Evolutionary conservation across 2,797 vertebrate genomes (phyloP).

Genomic region (Salmo trutta): DNA sequence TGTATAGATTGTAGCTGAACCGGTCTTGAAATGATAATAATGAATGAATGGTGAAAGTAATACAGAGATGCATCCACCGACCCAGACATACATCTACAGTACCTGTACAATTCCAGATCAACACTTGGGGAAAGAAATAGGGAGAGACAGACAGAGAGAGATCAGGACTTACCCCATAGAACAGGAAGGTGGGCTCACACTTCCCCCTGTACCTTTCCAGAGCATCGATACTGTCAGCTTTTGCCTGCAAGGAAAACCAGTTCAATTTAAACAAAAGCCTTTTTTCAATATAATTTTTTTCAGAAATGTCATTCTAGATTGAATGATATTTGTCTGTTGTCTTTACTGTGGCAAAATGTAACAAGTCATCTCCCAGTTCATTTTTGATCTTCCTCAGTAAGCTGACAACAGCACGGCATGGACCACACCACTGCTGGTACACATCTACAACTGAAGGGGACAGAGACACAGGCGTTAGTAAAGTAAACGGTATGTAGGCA

Average conservation of each 20-base stretch:
- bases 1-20: too few species aligned
- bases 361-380: slow-evolving; percentile 81
- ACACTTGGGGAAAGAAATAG: too few species aligned
- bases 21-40: too few species aligned
- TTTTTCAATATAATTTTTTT: neutral
- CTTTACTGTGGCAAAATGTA: slow-evolving; percentile 92
- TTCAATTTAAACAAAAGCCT: slow-evolving; percentile 8
- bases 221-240: slow-evolving; percentile 85
- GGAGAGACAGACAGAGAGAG: neutral
- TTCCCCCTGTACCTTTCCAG: slow-evolving; percentile 87
- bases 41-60: too few species aligned
- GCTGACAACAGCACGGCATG: slow-evolving; percentile 86
- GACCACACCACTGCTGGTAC: slow-evolving; percentile 94
- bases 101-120: too few species aligned
- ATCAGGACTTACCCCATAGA: slow-evolving; percentile 82
- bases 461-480: neutral
- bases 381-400: slow-evolving; percentile 92
- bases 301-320: neutral
- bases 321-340: neutral
- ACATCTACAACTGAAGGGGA: slow-evolving; percentile 84
- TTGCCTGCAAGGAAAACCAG: slow-evolving; percentile 76
- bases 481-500: too few species aligned
- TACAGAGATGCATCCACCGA: too few species aligned
- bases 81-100: too few species aligned
- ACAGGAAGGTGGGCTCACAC: slow-evolving; percentile 92